phyloP scores from a whole-genome alignment of 2,797 vertebrate species.

The Pitangus sulphuratus region DNA sequence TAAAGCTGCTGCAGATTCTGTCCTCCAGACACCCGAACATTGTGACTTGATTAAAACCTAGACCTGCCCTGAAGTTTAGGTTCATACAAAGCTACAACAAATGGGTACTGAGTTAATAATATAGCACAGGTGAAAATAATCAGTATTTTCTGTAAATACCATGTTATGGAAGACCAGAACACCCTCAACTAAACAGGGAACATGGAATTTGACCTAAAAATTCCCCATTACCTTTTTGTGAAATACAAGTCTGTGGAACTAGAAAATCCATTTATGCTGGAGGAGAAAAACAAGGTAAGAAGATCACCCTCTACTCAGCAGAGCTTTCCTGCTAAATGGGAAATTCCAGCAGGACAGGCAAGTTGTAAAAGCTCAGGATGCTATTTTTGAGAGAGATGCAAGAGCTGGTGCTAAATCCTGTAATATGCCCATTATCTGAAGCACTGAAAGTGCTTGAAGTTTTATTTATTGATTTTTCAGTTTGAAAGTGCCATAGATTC shows the following conservation, averaged over 20 bases:
- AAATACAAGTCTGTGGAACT: neutral
- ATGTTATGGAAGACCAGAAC: neutral
- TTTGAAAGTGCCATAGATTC: conserved; percentile 51
- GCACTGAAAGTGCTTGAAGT: neutral
- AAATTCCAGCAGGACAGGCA: neutral
- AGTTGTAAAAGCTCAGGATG: conserved; percentile 11
- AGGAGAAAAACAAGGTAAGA: neutral
- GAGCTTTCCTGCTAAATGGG: neutral
- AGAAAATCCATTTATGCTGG: neutral
- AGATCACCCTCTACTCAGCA: neutral
- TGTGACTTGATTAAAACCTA: neutral
- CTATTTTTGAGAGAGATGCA: neutral
- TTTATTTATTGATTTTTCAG: conserved; percentile 55
- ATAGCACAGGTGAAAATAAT: neutral
- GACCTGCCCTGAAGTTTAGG: neutral
- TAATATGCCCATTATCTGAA: conserved; percentile 20
- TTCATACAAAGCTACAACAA: neutral
- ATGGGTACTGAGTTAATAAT: neutral
- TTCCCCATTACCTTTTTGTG: neutral
- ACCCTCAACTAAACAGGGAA: neutral
- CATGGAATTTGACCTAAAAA: neutral
- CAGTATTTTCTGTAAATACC: neutral
- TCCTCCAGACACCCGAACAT: neutral
- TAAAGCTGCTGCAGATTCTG: neutral
- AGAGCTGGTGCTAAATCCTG: conserved; percentile 24